These are phyloP conservation scores for Drosophila lacteicornis DNA, from an alignment of 1,140 invertebrate genomes.

Conservation along the genomic window DNA sequence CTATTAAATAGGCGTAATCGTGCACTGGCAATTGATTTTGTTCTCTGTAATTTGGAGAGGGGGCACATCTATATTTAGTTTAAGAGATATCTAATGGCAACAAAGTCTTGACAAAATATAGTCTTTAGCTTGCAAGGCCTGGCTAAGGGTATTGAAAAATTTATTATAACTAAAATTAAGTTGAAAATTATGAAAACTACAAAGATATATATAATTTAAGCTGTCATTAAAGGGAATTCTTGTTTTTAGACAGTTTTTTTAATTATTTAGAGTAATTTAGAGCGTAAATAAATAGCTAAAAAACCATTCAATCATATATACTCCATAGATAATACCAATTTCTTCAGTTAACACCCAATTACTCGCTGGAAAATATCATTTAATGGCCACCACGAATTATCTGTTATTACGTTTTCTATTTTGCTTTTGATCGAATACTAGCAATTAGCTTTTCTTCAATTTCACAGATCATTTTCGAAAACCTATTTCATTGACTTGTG, in stretches of 20 bases:
- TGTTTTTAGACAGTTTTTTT: no score
- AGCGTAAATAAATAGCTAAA: no score
- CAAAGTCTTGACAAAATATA: no score
- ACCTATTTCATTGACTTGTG: constrained; percentile 61
- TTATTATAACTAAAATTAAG: no score
- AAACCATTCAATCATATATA: no score
- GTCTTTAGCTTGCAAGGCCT: neutral
- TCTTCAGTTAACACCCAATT: neutral
- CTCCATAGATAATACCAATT: no score
- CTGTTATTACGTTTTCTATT: constrained; percentile 23
- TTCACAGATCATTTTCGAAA: constrained; percentile 57
- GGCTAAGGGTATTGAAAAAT: no score
- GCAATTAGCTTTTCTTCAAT: constrained; percentile 40
- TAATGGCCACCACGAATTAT: constrained; percentile 5
- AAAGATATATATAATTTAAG: no score
- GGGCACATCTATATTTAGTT: constrained; percentile 2
- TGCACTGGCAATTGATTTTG: constrained; percentile 68
- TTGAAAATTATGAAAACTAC: no score
- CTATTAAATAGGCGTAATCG: constrained; percentile 74
- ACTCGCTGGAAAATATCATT: constrained; percentile 3
- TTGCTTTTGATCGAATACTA: constrained; percentile 35
- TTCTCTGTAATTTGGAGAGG: constrained; percentile 19
- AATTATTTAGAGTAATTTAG: no score
- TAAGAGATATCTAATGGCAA: neutral
- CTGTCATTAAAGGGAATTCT: no score